Conservation (phyloP, 2,888 invertebrate species). For the Drosophila paucipuncta region DNA sequence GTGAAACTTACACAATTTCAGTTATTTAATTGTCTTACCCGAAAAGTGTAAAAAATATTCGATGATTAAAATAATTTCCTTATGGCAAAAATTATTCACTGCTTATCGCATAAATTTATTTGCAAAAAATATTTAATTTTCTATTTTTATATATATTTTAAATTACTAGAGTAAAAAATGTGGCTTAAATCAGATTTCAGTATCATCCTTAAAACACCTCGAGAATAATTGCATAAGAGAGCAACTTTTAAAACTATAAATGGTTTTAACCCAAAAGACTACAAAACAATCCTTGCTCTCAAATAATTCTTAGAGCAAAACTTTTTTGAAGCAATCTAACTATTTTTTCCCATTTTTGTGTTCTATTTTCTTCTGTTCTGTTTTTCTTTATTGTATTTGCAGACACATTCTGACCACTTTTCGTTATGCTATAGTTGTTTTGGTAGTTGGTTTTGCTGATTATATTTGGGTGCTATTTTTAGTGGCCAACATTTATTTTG, state of each 20-base stretch:
- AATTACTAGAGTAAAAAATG: background rate
- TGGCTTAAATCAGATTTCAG: background rate
- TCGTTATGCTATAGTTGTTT: slow-evolving; percentile 46
- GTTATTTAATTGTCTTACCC: background rate
- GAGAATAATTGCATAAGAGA: background rate
- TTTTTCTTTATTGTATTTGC: slow-evolving; percentile 15
- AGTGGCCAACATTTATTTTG: slow-evolving; percentile 70
- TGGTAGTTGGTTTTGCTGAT: slow-evolving; percentile 48
- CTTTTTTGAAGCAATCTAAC: slow-evolving; percentile 27
- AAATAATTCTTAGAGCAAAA: slow-evolving; percentile 42
- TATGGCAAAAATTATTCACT: slow-evolving; percentile 53
- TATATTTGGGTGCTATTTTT: slow-evolving; percentile 68
- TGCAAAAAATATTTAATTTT: slow-evolving; percentile 28
- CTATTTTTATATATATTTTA: background rate
- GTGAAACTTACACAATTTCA: background rate
- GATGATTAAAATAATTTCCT: too few species aligned
- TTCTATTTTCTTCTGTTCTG: background rate
- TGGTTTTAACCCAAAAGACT: background rate
- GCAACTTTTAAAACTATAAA: background rate
- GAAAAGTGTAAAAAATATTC: slow-evolving; percentile 1
- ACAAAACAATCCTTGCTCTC: slow-evolving; percentile 3
- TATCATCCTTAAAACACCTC: background rate
- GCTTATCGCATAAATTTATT: slow-evolving; percentile 40
- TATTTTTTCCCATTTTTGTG: slow-evolving; percentile 11
- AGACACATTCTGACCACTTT: slow-evolving; percentile 45